Conservation (phyloP, 2,888 invertebrate genomes). For the Drymonia ruficornis region DNA sequence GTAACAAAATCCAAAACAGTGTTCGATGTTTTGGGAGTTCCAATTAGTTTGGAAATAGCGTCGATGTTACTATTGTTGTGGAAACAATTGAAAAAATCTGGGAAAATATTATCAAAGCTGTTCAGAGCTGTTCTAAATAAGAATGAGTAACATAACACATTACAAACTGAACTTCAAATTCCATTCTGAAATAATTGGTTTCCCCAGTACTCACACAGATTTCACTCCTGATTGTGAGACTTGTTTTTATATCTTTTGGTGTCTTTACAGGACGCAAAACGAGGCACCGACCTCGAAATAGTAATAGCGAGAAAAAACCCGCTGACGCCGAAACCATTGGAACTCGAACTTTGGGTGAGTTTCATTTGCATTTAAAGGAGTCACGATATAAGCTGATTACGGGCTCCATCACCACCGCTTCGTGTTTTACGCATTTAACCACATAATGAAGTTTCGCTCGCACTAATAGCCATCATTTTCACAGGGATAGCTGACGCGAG, state of each 20-base stretch:
- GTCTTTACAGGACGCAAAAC: constrained; percentile 87
- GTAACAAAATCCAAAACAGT: not conserved
- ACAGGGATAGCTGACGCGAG: constrained; percentile 53
- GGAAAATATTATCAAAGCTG: not conserved
- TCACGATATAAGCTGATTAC: constrained; percentile 37
- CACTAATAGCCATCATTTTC: constrained; percentile 73
- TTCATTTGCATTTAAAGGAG: constrained; percentile 23
- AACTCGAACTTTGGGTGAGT: constrained; percentile 92
- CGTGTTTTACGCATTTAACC: constrained; percentile 71
- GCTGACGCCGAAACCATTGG: constrained; percentile 90
- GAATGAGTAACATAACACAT: no score
- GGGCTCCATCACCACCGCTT: constrained; percentile 53
- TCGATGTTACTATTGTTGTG: not conserved
- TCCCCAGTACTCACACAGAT: no score
- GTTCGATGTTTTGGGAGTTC: not conserved
- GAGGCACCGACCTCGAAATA: constrained; percentile 92
- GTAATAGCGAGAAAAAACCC: constrained; percentile 93
- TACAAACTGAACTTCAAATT: not conserved
- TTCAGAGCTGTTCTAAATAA: not conserved
- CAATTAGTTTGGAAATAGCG: not conserved
- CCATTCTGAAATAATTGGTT: no score
- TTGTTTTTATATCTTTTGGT: constrained; percentile 7
- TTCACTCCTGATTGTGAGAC: not conserved
- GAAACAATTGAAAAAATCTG: not conserved
- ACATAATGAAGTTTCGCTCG: constrained; percentile 74